Conservation (phyloP, 2,797 vertebrate genomes). For the Zalophus californianus region DNA sequence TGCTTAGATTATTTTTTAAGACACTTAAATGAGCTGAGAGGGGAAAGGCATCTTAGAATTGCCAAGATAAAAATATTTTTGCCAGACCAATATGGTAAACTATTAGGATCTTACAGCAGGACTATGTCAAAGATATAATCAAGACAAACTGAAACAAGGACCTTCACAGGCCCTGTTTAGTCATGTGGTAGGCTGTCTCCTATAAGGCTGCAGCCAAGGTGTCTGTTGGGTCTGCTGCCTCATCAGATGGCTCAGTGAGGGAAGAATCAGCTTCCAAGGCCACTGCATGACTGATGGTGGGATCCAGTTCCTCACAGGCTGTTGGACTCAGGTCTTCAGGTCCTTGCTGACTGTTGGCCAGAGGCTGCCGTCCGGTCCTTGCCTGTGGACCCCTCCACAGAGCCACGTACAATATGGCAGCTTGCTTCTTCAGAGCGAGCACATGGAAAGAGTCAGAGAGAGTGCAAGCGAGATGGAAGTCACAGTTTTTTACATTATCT, state of each 20-base stretch:
- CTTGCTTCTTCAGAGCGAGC: neutral
- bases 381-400: neutral
- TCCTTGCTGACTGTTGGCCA: neutral
- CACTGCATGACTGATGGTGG: neutral
- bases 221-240: neutral
- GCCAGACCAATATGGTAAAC: neutral
- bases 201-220: neutral
- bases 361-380: neutral
- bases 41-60: neutral
- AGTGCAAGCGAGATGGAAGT: neutral
- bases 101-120: neutral
- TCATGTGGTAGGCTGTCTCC: neutral
- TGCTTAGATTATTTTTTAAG: neutral
- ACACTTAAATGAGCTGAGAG: neutral
- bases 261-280: neutral
- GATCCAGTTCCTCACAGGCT: neutral
- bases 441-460: neutral
- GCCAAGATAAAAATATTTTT: conserved; percentile 28
- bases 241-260: neutral
- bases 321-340: neutral
- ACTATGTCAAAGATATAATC: neutral
- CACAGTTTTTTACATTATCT: neutral
- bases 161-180: neutral
- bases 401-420: neutral
- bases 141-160: neutral